Base-by-base conservation (phyloP, 2,797 vertebrate species). In the Hylomyscus alleni region DNA sequence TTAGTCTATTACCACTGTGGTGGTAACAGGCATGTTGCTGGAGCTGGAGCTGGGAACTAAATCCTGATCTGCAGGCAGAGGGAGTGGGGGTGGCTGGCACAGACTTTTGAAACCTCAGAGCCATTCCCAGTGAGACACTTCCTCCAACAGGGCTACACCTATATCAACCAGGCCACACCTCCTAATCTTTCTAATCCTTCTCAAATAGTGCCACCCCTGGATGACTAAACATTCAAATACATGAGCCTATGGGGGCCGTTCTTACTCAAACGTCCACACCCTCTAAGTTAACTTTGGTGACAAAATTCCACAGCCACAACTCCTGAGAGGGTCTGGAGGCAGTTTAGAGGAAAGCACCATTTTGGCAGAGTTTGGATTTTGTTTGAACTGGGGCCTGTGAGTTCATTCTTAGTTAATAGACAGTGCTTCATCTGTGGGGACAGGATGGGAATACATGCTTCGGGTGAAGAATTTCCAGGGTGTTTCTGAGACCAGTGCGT, bases 221-320 rank as follows among this genome's bases (percentile, higher is more conserved):
- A 62, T 62, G 56, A 83, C 56, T 19, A 44, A 44, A 44, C 44
- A 44, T 44, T 44, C 37, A 44, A 83, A 83, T 85, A 84, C 34
- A 47, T 34, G 60, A 84, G 58, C 40, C 82, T 34, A 13, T 20
- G 17, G 19, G 37, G 40, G 40, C 29, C 26, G 7, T 85, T 50
- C 19, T 67, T 65, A 85, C 20, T 69, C 13, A 26, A 52, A 86
- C 84, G 12, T 5, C 47, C 20, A n/a, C 7, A 26, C 44, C 12
- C 24, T 12, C 12, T 69, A 44, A 80, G 69, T 75, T 72, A 92
- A 69, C 62, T 82, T 93, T n/a, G 81, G 77, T 47, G 89, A 92
- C 58, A 44, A 76, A 56, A 50, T 72, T 87, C 31, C 83, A 62
- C 90, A 89, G 81, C 92, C 56, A 20, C 75, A 58, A 13, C 15